Evolutionary conservation across 2,113 vertebrate species (phyloP).

Genomic region (Tauraco erythrolophus): DNA sequence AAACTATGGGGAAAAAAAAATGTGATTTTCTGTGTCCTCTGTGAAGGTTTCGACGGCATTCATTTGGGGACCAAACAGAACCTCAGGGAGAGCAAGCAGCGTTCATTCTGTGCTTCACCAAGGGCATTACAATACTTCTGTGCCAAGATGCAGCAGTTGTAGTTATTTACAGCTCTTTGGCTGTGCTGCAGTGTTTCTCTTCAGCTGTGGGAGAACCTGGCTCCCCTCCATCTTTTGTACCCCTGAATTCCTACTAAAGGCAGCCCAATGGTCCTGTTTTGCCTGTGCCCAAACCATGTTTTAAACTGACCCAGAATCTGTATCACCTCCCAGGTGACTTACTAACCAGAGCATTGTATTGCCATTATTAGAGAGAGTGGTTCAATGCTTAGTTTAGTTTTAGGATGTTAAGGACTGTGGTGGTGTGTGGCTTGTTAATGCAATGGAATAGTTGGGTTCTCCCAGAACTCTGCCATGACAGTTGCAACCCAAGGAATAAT

Average conservation of each 20-base stretch:
- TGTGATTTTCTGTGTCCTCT: not conserved
- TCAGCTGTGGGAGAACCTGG: not conserved
- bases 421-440: not conserved
- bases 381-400: not conserved
- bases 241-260: not conserved
- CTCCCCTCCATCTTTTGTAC: not conserved
- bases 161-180: not conserved
- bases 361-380: not conserved
- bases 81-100: not conserved
- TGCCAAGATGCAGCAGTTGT: not conserved
- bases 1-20: not conserved
- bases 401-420: not conserved
- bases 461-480: not conserved
- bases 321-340: not conserved
- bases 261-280: not conserved
- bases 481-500: not conserved
- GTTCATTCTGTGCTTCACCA: not conserved
- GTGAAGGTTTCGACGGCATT: not conserved
- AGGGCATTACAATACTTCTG: not conserved
- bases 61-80: not conserved
- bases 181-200: not conserved
- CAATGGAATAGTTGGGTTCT: not conserved
- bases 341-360: not conserved
- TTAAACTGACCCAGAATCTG: not conserved
- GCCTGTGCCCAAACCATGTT: not conserved